Conservation (phyloP, 2,888 invertebrate genomes). For the Cenopis cana region DNA sequence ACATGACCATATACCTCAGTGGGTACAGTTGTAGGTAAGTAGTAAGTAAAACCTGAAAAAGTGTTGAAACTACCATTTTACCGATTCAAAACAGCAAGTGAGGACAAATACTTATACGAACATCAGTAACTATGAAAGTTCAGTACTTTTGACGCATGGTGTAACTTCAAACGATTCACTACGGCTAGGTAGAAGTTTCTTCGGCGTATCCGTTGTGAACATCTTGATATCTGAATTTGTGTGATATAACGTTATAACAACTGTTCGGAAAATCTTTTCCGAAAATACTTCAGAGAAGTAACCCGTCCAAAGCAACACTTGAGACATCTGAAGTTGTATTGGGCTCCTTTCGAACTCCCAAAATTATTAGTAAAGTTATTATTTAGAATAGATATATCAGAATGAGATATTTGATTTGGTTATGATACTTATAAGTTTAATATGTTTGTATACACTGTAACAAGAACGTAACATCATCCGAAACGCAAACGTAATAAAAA, state of each 20-base stretch:
- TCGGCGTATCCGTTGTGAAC: neutral
- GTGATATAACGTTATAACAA: constrained; percentile 16
- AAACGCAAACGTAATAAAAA: neutral
- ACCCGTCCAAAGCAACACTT: constrained; percentile 14
- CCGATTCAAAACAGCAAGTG: neutral
- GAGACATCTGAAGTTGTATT: constrained; percentile 31
- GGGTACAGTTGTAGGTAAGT: too few relatives aligned
- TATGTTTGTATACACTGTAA: neutral
- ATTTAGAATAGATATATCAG: neutral
- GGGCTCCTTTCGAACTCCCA: constrained; percentile 6
- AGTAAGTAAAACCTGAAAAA: neutral
- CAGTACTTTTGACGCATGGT: constrained; percentile 1
- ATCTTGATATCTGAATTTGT: constrained; percentile 10
- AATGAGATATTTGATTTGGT: neutral
- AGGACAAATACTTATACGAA: neutral
- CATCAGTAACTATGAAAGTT: neutral
- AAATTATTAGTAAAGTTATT: constrained; percentile 12
- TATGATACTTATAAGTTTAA: neutral
- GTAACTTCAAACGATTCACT: neutral
- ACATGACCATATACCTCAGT: too few relatives aligned
- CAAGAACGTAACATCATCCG: neutral
- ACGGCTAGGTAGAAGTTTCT: neutral
- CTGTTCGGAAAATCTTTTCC: constrained; percentile 21
- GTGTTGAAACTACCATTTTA: neutral
- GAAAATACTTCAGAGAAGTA: constrained; percentile 14